Conservation (phyloP, 92 coral and sea anemone genomes). For the Plumapathes pennacea region DNA sequence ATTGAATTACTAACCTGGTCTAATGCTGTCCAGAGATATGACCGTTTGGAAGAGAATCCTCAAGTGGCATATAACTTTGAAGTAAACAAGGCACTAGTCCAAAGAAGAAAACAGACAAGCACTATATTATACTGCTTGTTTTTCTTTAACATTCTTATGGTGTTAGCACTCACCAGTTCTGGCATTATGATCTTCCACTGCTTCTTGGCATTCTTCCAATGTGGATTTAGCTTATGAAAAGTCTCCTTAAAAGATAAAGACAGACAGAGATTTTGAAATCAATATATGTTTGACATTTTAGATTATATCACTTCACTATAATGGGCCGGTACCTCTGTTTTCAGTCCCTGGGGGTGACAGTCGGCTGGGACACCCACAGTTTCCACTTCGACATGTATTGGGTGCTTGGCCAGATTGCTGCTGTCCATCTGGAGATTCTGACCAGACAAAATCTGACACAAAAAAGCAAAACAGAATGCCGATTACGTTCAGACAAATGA, state of each 20-base stretch:
- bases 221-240: constrained; percentile 67
- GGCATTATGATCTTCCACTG: constrained; percentile 82
- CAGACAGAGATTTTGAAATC: neutral
- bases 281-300: neutral
- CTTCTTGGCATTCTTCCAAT: constrained; percentile 75
- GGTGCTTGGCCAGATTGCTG: constrained; percentile 48
- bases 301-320: neutral
- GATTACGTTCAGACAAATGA: too few species aligned
- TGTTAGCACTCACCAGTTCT: constrained; percentile 59
- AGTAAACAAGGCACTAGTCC: constrained; percentile 86
- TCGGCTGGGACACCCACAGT: constrained; percentile 81
- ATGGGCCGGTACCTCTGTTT: neutral
- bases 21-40: constrained; percentile 70
- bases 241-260: constrained; percentile 31
- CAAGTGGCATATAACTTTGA: constrained; percentile 68
- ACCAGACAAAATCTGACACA: constrained; percentile 69
- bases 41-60: constrained; percentile 73
- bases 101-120: neutral
- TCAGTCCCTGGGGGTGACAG: constrained; percentile 10
- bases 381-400: constrained; percentile 78
- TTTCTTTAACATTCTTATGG: neutral
- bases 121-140: neutral
- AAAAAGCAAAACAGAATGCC: neutral
- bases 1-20: constrained; percentile 51
- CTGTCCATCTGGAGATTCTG: constrained; percentile 73